Evolutionary conservation across 2,797 vertebrate species (phyloP).

Genomic region (Okamejei kenojei): DNA sequence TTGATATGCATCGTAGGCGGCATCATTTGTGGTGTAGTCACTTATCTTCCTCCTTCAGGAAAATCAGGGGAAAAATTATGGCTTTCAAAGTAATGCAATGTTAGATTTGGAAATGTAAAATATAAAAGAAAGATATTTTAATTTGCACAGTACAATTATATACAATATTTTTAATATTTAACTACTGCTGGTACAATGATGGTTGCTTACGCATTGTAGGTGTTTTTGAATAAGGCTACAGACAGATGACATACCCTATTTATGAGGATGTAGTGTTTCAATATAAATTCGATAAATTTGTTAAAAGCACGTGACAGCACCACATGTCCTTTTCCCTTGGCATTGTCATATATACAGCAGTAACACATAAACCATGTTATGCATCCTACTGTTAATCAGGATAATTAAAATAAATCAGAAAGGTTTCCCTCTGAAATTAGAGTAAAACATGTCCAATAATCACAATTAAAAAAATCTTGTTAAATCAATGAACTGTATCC

Average conservation of each 20-base stretch:
- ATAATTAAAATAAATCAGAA: slow-evolving; percentile 22
- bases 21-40: background rate
- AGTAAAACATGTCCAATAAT: slow-evolving; percentile 31
- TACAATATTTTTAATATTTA: slow-evolving; percentile 32
- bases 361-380: slow-evolving; percentile 28
- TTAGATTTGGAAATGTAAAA: background rate
- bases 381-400: background rate
- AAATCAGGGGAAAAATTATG: background rate
- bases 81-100: background rate
- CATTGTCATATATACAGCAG: slow-evolving; percentile 9
- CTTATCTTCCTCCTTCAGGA: background rate
- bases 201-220: background rate
- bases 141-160: slow-evolving; percentile 26
- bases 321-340: background rate
- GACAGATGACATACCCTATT: slow-evolving; percentile 13
- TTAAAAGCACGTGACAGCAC: slow-evolving; percentile 26
- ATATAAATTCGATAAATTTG: background rate
- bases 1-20: background rate
- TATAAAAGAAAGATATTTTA: background rate
- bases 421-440: slow-evolving; percentile 9
- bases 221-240: slow-evolving; percentile 14
- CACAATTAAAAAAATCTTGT: background rate
- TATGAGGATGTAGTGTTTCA: background rate
- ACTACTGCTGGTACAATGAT: slow-evolving; percentile 25
- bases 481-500: background rate